Percentiles rank a stretch among this genome's conserved stretches.
phyloP scores from a whole-genome alignment of 2,113 vertebrate genomes.

The Geothlypis trichas region DNA sequence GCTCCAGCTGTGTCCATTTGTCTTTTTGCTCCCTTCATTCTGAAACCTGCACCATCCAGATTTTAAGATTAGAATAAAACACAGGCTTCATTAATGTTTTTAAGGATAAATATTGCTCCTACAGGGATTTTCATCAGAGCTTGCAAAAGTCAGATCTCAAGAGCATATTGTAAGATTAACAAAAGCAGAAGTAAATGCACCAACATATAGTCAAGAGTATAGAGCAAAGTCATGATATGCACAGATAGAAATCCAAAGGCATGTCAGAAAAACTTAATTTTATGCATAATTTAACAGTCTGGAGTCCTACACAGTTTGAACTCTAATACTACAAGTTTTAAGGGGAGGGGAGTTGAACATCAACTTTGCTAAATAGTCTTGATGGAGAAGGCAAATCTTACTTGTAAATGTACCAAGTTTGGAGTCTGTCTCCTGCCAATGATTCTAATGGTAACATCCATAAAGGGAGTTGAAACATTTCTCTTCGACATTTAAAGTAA shows the following conservation, averaged over 20 bases:
- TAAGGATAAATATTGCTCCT: neutral
- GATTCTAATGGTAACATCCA: neutral
- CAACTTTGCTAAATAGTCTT: neutral
- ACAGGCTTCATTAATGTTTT: neutral
- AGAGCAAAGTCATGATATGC: neutral
- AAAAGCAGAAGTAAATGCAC: neutral
- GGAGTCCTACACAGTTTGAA: neutral
- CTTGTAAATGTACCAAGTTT: neutral
- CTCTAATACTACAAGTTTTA: neutral
- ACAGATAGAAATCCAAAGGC: neutral
- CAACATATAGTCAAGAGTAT: neutral
- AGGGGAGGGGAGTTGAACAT: neutral
- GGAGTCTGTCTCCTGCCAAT: neutral
- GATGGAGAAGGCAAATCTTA: neutral
- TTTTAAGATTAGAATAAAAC: neutral
- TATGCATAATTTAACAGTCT: neutral
- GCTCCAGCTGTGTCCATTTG: neutral
- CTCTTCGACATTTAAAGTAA: neutral
- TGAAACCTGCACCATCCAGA: neutral
- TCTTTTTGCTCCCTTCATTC: neutral
- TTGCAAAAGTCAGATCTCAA: neutral
- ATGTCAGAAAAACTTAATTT: neutral
- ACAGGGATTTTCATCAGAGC: neutral
- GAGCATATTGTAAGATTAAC: accelerated
- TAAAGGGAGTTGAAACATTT: neutral